Evolutionary conservation across 2,113 vertebrate species (phyloP).

Genomic region (Mastomys natalensis): DNA sequence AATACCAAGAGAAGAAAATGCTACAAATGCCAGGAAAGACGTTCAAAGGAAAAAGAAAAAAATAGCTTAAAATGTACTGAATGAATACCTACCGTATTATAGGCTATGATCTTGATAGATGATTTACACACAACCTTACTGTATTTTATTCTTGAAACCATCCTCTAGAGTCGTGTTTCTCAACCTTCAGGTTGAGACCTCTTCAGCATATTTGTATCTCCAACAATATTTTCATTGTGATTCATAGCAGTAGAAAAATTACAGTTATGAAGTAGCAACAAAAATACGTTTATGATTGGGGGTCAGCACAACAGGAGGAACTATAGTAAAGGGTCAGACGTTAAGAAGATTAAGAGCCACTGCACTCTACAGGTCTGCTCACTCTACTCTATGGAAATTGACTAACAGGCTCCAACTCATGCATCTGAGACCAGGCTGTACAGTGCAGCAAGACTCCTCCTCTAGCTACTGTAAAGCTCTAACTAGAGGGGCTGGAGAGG

Average conservation of each 20-base stretch:
- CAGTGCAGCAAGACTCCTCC: no score
- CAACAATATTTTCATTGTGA: not conserved
- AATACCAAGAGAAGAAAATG: not conserved
- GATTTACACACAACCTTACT: not conserved
- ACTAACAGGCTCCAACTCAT: not conserved
- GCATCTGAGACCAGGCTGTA: not conserved
- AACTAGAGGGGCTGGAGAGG: not conserved
- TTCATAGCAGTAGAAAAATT: not conserved
- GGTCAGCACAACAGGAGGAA: not conserved
- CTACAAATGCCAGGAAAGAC: not conserved
- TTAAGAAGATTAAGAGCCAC: not conserved
- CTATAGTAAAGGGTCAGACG: not conserved
- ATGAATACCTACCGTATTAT: not conserved
- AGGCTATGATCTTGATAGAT: not conserved
- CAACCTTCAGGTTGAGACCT: not conserved
- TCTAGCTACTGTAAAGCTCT: not conserved
- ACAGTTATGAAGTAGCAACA: not conserved
- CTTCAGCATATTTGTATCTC: not conserved
- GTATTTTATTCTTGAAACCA: not conserved
- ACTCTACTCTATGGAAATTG: not conserved
- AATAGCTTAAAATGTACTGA: not conserved
- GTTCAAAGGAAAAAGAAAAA: not conserved
- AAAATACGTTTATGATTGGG: not conserved
- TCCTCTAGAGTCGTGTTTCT: not conserved
- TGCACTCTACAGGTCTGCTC: not conserved